Base-by-base conservation (phyloP, 1,140 invertebrate genomes). In the Euura lappo region DNA sequence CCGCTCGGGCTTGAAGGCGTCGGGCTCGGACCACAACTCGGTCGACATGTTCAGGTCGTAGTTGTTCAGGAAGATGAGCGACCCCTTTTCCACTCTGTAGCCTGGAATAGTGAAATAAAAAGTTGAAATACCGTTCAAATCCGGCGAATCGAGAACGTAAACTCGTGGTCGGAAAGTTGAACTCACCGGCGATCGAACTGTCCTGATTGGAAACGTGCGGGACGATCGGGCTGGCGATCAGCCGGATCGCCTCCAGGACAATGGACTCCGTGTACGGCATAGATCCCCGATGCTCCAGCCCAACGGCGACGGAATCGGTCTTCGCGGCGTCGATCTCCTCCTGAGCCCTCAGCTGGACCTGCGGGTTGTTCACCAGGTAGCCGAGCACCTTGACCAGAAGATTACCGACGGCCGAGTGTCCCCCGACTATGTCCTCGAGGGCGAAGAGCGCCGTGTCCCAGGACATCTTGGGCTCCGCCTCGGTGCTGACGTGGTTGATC, bases 31-130 rank as follows among this genome's bases (percentile, higher is more conserved):
- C 96, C 96, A 97, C 64, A 93, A 90, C 45, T 93, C 88, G 0
- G 90, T 85, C 10, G 92, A 93, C 80, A 91, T 93, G 82, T 97
- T 96, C 28, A 97, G 82, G 65, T 95, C 93, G 83, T 95, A 96
- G 74, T 96, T 97, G 81, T 98, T 97, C 45, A 97, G 90, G 79
- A 98, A 95, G 1, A 97, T 90, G 60, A 96, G 90, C 0, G 95
- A 95, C 28, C 93, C 94, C 80, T 94, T 94, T 51, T 93, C 89
- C 0, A 97, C 91, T 43, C 89, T 88, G 82, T 91, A 96, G 28
- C 93, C 86, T 87, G 75, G 5, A 81, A 81, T 68, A 28, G 28
- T 28, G 28, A 11, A 51, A 11, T 44, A 46, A 72, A 10, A 47
- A 72, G 46, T 66, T 4, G 6, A 60, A 28, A 28, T 5, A 60